Evolutionary conservation across 2,797 vertebrate genomes (phyloP), one percentile per base, ranked within the genome.

Genomic region (Champsocephalus esox): DNA sequence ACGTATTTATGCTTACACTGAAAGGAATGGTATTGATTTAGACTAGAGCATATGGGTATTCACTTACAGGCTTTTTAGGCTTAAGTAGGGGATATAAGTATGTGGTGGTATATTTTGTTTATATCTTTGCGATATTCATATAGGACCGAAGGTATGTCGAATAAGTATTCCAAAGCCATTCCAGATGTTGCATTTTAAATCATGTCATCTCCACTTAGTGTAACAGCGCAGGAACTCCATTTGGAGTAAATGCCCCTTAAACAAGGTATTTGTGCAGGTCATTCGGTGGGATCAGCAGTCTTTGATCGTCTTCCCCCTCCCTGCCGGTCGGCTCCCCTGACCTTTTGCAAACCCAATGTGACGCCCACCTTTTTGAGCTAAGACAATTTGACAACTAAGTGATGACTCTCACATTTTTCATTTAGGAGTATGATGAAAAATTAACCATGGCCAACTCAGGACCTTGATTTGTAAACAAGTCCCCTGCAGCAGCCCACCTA

Each of bases 351-450:
- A 94, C 89, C 88, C 81, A 70, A 89, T 85, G 90, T 94, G 93
- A 93, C 91, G 81, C 92, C 84, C 83, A 81, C 90, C 86, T 90
- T 93, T 38, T 92, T 82, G 78, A 88, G 75, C 88, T 60, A 59
- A 92, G 87, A 90, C 77, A 89, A 87, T 93, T 87, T 95, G 93
- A 95, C 94, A 95, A 94, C 95, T 95, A 95, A 95, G 90, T 93
- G 92, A 95, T 95, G 95, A 94, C 93, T 88, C 79, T 92, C 93
- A 92, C 93, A 96, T 95, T 94, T 95, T 94, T 94, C 90, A 95
- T 95, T 95, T 93, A 95, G 77, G 21, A 91, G 87, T 66, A 68
- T 66, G 82, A 94, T 95, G 80, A 95, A 96, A 95, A 94, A 93
- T 95, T 94, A 76, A 95, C 76, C 24, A 21, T 56, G 78, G 87